Conservation (phyloP, 2,888 invertebrate species). For the Ectemnius continuus region DNA sequence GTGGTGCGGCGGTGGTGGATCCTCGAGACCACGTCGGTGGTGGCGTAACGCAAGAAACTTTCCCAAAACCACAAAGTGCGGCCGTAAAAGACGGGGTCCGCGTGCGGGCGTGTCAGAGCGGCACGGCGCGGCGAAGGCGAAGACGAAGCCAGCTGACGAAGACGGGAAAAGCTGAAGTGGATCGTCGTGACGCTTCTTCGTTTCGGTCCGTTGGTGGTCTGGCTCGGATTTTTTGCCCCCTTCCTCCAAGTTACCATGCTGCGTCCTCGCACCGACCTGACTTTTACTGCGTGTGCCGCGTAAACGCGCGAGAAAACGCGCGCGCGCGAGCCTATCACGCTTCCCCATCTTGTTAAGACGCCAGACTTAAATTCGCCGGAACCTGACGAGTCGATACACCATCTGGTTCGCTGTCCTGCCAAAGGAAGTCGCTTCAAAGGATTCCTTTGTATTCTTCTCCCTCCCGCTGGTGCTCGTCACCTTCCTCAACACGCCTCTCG, state of each 20-base stretch:
- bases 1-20: slow-evolving; percentile 14
- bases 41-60: slow-evolving; percentile 61
- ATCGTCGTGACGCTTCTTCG: slow-evolving; percentile 6
- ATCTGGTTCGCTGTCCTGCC: slow-evolving; percentile 31
- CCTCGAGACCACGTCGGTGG: slow-evolving; percentile 14
- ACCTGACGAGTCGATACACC: slow-evolving; percentile 48
- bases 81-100: slow-evolving; percentile 64
- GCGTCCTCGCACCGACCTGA: slow-evolving; percentile 57
- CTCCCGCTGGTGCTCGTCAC: neutral
- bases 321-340: slow-evolving; percentile 41
- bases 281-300: slow-evolving; percentile 73
- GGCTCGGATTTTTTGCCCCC: slow-evolving; percentile 57
- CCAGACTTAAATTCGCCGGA: slow-evolving; percentile 44
- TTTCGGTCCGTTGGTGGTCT: slow-evolving; percentile 24
- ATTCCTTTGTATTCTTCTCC: slow-evolving; percentile 20
- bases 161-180: slow-evolving; percentile 9
- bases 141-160: neutral
- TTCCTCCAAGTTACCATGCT: slow-evolving; percentile 58
- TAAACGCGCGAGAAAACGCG: slow-evolving; percentile 67
- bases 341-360: slow-evolving; percentile 60
- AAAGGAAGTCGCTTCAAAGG: slow-evolving; percentile 25
- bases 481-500: neutral
- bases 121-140: neutral
- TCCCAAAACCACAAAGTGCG: slow-evolving; percentile 72
- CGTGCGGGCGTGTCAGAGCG: slow-evolving; percentile 58